Percentiles rank a stretch among this genome's conserved stretches.
Evolutionary conservation across 2,113 vertebrate species (phyloP).

Genomic region (Ariopsis seemanni): DNA sequence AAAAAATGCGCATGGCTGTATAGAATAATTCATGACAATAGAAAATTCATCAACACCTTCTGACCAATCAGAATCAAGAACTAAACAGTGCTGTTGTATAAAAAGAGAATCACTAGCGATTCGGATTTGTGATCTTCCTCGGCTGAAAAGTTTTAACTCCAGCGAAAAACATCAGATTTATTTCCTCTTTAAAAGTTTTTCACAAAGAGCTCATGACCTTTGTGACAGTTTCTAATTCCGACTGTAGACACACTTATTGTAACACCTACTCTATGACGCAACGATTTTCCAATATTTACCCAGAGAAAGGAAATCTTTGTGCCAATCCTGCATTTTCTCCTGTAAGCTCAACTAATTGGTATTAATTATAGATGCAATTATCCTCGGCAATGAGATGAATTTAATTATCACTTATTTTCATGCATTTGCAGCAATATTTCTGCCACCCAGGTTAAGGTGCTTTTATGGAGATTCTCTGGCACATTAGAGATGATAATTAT

Average conservation of each 20-base stretch:
- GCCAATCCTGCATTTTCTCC: conserved; percentile 20
- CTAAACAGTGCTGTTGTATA: not conserved
- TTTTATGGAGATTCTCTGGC: conserved; percentile 28
- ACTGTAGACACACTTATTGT: no score
- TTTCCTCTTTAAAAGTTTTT: not conserved
- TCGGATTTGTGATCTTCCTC: not conserved
- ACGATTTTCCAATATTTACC: not conserved
- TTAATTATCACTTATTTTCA: conserved; percentile 28
- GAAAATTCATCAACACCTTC: not conserved
- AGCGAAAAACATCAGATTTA: not conserved
- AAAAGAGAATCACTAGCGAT: not conserved
- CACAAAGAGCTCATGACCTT: not conserved
- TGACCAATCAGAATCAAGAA: not conserved
- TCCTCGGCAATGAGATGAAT: conserved; percentile 24
- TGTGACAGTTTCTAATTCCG: not conserved
- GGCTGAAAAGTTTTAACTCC: not conserved
- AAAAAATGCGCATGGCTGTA: no score
- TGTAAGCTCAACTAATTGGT: conserved; percentile 22
- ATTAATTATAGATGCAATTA: conserved; percentile 37
- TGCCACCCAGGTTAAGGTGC: conserved; percentile 28
- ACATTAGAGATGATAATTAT: conserved; percentile 29
- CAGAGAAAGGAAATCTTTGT: not conserved
- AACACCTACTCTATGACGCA: not conserved
- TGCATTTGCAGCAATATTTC: conserved; percentile 20
- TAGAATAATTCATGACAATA: not conserved